Base-by-base conservation (phyloP, 1,140 invertebrate species). In the Apocrypta bakeri region DNA sequence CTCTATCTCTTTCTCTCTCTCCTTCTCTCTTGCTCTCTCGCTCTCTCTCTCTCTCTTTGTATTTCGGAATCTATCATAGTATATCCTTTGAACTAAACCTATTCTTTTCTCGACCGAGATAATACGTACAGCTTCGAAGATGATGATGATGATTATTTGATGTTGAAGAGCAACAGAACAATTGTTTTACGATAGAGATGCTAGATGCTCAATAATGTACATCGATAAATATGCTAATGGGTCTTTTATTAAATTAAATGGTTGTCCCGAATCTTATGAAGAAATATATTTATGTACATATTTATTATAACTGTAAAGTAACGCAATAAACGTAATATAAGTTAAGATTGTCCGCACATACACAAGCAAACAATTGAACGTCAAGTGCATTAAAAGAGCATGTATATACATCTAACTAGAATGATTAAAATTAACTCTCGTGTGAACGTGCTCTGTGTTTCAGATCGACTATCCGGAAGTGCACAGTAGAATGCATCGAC, bases 391-490 rank as follows among this genome's bases (percentile, higher is more conserved):
- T 24, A 64, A 64, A 64, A 27, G 11, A 25, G 63, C 7, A 17
- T 64, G 63, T 64, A 0, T 24, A 27, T 2, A 8, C 4, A 64
- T n/a, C n/a, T 64, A 64, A 64, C 6, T 11, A 11, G 21, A 48
- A 48, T 17, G 42, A 48, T 48, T 17, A 48, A 48, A 48, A 48
- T 17, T 56, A 56, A 56, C 17, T 56, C 48, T 56, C 1, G 14
- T 48, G 56, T 27, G 25, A 27, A 74, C 33, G 66, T 75, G 31
- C 40, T 68, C 63, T 42, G 25, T 72, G 48, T 94, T 93, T 73
- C 93, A 97, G 96, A 96, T 97, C 91, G 96, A 96, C 90, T 96
- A 96, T 91, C 95, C 96, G 84, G 95, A 96, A 93, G 94, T 95
- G 64, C 94, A 95, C 87, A 91, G 93, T 86, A 91, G 91, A 85